These are phyloP conservation scores for Meiosimyza decipiens DNA, from an alignment of 2,888 invertebrate species.

Conservation along the genomic window DNA sequence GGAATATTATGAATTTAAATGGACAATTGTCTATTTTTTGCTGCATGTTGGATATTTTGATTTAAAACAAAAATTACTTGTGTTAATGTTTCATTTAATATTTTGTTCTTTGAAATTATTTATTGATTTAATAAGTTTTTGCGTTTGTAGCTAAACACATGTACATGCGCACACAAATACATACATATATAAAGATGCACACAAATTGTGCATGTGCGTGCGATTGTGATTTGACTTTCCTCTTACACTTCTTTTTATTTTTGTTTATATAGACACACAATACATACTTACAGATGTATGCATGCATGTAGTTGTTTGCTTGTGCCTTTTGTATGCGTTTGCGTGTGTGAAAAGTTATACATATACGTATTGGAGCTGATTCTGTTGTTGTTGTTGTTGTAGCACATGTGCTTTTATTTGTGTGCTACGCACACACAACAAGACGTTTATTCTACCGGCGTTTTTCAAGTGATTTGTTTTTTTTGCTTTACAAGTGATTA, in stretches of 20 bases:
- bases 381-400: conserved; percentile 5
- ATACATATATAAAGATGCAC: no score
- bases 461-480: no score
- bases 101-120: neutral
- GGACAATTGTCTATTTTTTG: no score
- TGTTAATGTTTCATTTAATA: neutral
- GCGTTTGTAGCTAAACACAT: neutral
- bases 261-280: neutral
- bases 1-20: no score
- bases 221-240: no score
- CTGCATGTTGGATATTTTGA: no score
- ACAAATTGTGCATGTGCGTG: no score
- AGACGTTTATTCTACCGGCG: no score
- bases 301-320: conserved; percentile 19
- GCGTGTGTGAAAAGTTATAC: neutral
- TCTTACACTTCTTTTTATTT: neutral
- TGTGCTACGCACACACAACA: no score
- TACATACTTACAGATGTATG: neutral
- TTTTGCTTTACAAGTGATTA: no score
- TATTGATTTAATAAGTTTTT: neutral
- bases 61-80: no score
- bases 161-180: no score
- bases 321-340: conserved; percentile 6
- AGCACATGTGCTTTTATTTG: neutral
- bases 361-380: neutral